Base-by-base conservation (phyloP, 2,797 vertebrate species). In the Alcedo quadribrachys region DNA sequence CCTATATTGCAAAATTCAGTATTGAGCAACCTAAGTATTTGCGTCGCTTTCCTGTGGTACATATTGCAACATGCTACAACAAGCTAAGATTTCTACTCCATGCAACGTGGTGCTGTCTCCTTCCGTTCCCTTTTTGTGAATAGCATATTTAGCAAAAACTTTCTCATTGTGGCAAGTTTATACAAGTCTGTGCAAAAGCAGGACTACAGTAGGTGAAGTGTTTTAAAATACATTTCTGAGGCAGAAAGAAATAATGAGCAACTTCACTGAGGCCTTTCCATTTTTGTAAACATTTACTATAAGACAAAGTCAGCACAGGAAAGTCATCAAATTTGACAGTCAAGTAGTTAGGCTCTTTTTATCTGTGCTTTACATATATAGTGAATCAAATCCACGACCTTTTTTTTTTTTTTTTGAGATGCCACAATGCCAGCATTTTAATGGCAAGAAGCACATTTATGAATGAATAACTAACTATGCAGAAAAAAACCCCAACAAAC, bases 11-110 rank as follows among this genome's bases (percentile, higher is more conserved):
- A 24, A 85, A 96, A 96, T 46, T 37, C 48, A 33, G 2, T 51
- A 74, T 92, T 84, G 51, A 88, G 95, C 86, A 95, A 96, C 40
- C 43, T 32, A 45, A 71, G 51, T 35, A 89, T 79, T 90, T 77
- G 35, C 22, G 2, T 70, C 43, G 33, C 69, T 90, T 84, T 67
- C 10, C 30, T 6, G 5, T 57, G 45, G 42, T 40, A 28, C 15
- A 11, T 95, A 96, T 93, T 2, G 8, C 94, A 96, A 96, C 0
- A 0, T 11, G 32, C 42, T 37, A 28, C 63, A 61, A 25, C 9
- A 20, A 87, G 63, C 53, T 35, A 51, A 65, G 24, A 42, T 81
- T 92, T 71, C 48, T 60, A 3, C 35, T 81, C 68, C 2, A 0
- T 57, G 58, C 2, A 5, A 43, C 0, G 0, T 27, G 46, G 62